Conservation (phyloP, 2,888 invertebrate species). For the Galerucella calmariensis region DNA sequence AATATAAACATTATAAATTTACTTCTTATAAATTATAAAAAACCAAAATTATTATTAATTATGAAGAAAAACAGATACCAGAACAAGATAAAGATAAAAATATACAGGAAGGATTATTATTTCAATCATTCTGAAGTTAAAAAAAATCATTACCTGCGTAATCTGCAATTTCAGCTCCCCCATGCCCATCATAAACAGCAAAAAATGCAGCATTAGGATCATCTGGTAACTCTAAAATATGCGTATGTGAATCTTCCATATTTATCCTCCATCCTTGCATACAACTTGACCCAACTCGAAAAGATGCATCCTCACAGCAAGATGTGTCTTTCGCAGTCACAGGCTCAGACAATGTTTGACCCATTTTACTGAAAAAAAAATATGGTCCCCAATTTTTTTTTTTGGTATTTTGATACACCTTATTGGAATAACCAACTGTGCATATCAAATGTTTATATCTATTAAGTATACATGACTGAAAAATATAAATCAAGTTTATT, state of each 20-base stretch:
- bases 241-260: conserved; percentile 99
- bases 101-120: no score
- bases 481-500: no score
- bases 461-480: no score
- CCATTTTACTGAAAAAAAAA: conserved; percentile 73
- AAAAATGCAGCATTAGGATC: conserved; percentile 94
- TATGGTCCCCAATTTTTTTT: no score
- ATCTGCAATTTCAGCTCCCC: conserved; percentile 81
- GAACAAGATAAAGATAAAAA: neutral
- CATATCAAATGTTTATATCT: no score
- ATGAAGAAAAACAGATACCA: neutral
- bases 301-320: conserved; percentile 78
- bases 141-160: conserved; percentile 90
- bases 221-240: conserved; percentile 90
- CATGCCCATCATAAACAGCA: conserved; percentile 97
- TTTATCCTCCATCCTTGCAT: conserved; percentile 99
- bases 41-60: neutral
- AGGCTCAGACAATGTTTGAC: conserved; percentile 97
- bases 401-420: no score
- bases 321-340: conserved; percentile 90
- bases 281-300: conserved; percentile 92
- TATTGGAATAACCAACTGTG: no score
- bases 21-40: neutral
- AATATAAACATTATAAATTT: neutral
- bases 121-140: neutral